These are phyloP conservation scores for Polymixis flavicincta DNA, from an alignment of 2,888 invertebrate species.

Conservation along the genomic window DNA sequence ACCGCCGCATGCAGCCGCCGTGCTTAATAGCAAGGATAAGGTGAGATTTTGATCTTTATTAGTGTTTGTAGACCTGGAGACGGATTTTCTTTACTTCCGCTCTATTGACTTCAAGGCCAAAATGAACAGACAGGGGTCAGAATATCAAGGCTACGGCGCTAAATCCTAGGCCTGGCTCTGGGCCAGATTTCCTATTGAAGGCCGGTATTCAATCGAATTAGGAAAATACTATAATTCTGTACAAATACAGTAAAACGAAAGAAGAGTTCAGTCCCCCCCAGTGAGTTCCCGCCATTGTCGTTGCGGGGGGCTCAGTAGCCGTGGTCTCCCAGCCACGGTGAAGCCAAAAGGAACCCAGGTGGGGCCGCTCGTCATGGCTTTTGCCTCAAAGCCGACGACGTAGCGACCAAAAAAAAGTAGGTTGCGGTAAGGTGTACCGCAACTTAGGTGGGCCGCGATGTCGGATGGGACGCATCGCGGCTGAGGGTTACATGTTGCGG, in stretches of 20 bases:
- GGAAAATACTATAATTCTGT: background rate
- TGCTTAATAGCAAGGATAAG: slow-evolving; percentile 99
- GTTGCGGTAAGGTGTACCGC: too few species aligned
- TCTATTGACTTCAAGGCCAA: slow-evolving; percentile 6
- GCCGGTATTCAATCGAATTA: slow-evolving; percentile 5
- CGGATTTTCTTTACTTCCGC: background rate
- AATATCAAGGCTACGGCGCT: slow-evolving; percentile 12
- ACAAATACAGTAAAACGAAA: background rate
- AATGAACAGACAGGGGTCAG: slow-evolving; percentile 1
- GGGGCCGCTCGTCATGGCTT: too few species aligned
- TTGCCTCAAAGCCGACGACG: too few species aligned
- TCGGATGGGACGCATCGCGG: too few species aligned
- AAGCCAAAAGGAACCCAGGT: too few species aligned
- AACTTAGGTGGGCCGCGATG: too few species aligned
- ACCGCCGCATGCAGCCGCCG: slow-evolving; percentile 99
- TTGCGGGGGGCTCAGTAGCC: too few species aligned
- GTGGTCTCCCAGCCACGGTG: too few species aligned
- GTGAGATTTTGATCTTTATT: slow-evolving; percentile 65
- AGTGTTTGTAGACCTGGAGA: background rate
- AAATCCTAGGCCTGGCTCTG: slow-evolving; percentile 25
- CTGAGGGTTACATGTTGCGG: too few species aligned
- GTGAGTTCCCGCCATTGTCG: too few species aligned
- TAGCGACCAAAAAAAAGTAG: too few species aligned
- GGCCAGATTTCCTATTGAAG: slow-evolving; percentile 20
- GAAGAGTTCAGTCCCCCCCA: too few species aligned